A percentile compares a stretch with the other conserved stretches of the same genome.
Conservation (phyloP, 2,888 invertebrate species). For the Chrysotoxum bicinctum region DNA sequence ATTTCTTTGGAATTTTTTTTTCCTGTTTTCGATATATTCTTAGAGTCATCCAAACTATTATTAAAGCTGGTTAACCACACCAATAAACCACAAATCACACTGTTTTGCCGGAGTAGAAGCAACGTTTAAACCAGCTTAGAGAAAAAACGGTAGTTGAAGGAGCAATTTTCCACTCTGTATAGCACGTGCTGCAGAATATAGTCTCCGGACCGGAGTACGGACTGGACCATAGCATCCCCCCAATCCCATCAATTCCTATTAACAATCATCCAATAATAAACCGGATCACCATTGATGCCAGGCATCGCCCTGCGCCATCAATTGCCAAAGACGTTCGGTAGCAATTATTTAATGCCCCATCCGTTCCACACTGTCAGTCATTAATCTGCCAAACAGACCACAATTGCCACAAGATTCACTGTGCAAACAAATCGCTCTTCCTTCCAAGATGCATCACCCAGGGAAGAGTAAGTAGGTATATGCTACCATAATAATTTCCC, state of each 20-base stretch:
- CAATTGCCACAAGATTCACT: conserved; percentile 70
- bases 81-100: conserved; percentile 66
- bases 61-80: conserved; percentile 29
- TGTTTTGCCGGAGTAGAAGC: conserved; percentile 27
- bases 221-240: conserved; percentile 9
- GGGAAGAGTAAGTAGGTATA: no score
- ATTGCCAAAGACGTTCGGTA: conserved; percentile 49
- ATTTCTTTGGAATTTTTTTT: background rate
- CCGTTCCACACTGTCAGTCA: conserved; percentile 71
- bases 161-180: conserved; percentile 50
- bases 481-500: conserved; percentile 61
- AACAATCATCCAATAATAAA: conserved; percentile 68
- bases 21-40: background rate
- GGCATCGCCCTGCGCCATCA: conserved; percentile 39
- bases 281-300: conserved; percentile 58
- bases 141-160: conserved; percentile 61
- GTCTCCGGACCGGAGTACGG: background rate
- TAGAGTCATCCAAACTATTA: background rate
- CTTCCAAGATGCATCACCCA: conserved; percentile 44
- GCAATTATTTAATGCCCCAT: conserved; percentile 72
- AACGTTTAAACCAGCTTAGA: conserved; percentile 19
- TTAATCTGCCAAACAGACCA: conserved; percentile 72
- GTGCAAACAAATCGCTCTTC: conserved; percentile 66
- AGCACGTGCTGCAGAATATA: conserved; percentile 56
- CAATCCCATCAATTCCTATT: conserved; percentile 64